Base-by-base conservation (phyloP, 2,797 vertebrate genomes). In the Harpagifer antarcticus region DNA sequence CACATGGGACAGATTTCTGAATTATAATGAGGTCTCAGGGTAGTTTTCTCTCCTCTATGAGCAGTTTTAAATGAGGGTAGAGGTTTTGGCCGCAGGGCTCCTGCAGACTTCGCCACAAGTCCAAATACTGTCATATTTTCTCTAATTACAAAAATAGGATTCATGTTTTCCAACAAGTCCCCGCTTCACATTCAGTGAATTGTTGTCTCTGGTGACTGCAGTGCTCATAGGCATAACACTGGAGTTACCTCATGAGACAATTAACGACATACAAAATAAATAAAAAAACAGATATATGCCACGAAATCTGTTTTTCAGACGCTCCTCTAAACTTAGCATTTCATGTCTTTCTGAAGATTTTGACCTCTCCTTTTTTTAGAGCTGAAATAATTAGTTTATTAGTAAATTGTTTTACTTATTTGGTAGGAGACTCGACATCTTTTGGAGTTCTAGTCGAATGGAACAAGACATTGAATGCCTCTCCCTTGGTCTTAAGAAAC, bases 21-120 rank as follows among this genome's bases (percentile, higher is more conserved):
- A 19, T 20, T 1, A 12, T 72, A 82, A 86, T 56, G 55, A 82
- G 74, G 59, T 71, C 62, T 48, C 17, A 0, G 10, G 74, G 59
- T 49, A 9, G 17, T 53, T 67, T 37, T 47, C 1, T 37, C 33
- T 37, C 33, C 8, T 1, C 33, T 7, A 9, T 9, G 8, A 37
- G 33, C 33, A 37, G 33, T 1, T 76, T 60, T 70, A 61, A 78
- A 80, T 16, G 47, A 65, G 52, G 50, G 58, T 4, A 5, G 8
- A 54, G 68, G 63, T 66, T 3, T 3, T 57, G 19, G 73, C 73
- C 48, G 47, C 17, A 1, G 33, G 78, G 60, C 65, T 61, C 54
- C 75, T 11, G 9, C 37, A 40, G 56, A 72, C 59, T 11, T 48
- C 74, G 43, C 40, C 23, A 6, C 12, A 0, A 58, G 68, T 75